These are phyloP conservation scores for Acropternis orthonyx DNA, from an alignment of 2,797 vertebrate species.

Conservation along the genomic window DNA sequence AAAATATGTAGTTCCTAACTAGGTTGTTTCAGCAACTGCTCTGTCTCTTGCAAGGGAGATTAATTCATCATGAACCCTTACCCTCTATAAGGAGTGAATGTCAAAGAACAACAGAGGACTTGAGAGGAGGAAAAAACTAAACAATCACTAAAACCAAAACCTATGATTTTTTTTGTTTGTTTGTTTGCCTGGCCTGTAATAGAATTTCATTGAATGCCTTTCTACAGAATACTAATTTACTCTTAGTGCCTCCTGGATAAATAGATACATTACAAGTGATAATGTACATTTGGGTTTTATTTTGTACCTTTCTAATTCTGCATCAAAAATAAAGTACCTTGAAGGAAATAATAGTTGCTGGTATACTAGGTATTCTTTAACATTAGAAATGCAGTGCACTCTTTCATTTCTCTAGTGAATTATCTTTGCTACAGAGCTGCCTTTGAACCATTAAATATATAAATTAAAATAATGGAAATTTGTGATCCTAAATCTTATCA, in stretches of 20 bases:
- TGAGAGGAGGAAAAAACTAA: neutral
- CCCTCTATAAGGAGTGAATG: neutral
- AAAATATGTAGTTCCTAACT: neutral
- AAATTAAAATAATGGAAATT: neutral
- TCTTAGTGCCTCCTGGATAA: neutral
- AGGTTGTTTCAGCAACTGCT: neutral
- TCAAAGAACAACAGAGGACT: neutral
- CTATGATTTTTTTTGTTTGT: neutral
- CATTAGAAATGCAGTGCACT: neutral
- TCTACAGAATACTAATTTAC: neutral
- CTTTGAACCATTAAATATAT: neutral
- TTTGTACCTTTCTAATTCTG: neutral
- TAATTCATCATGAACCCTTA: neutral
- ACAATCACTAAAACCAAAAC: neutral
- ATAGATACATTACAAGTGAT: accelerated
- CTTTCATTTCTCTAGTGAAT: neutral
- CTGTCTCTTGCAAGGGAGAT: neutral
- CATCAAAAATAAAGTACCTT: neutral
- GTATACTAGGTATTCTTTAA: neutral
- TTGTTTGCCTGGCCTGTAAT: accelerated
- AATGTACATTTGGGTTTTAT: neutral
- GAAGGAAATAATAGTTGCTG: neutral
- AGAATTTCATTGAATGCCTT: neutral
- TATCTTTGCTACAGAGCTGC: neutral
- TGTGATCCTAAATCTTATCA: neutral